A percentile compares a stretch with the other conserved stretches of the same genome.
phyloP scores from a whole-genome alignment of 2,113 vertebrate species.

The Rousettus leschenaultii region DNA sequence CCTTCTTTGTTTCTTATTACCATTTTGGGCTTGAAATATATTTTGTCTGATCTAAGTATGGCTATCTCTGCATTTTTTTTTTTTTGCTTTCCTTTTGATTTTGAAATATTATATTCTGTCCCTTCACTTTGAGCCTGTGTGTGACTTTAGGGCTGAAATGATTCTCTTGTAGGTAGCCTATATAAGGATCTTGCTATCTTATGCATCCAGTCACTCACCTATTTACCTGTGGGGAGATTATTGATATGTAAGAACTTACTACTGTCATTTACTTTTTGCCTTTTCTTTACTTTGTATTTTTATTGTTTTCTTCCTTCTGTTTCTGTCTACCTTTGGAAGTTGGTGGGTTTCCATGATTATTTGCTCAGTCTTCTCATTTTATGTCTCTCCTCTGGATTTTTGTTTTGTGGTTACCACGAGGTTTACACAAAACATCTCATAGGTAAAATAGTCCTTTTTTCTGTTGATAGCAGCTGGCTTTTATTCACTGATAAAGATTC shows the following conservation, averaged over 20 bases:
- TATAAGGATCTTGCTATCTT: neutral
- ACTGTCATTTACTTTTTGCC: neutral
- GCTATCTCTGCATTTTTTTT: neutral
- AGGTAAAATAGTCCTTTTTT: neutral
- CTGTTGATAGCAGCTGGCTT: neutral
- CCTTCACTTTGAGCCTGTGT: neutral
- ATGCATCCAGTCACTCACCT: neutral
- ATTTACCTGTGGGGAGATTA: neutral
- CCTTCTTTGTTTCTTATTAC: neutral
- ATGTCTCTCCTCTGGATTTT: neutral
- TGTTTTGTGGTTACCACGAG: neutral
- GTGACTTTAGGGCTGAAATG: neutral
- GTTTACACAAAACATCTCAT: neutral
- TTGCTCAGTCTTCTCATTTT: neutral
- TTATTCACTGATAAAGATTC: neutral
- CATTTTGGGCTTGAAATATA: neutral
- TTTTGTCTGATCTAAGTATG: neutral
- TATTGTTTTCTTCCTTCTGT: neutral
- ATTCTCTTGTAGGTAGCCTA: neutral
- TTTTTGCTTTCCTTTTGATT: neutral
- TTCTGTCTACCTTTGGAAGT: neutral
- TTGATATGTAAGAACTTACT: neutral
- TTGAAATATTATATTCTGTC: neutral
- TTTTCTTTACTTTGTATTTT: neutral
- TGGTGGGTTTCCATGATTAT: neutral